Conservation (phyloP, 2,888 invertebrate species). For the Cyaniris semiargus region DNA sequence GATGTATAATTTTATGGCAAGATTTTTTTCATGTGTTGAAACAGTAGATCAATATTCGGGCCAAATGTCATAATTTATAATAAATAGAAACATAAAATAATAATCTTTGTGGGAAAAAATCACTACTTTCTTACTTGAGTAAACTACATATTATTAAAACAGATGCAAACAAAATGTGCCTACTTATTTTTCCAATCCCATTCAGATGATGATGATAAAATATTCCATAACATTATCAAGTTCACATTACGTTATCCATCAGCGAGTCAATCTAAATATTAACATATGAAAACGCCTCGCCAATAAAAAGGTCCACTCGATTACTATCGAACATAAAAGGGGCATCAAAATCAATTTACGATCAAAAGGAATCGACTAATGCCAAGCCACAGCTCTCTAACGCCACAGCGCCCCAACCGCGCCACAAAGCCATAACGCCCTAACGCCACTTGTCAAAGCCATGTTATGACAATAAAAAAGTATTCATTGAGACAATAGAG, state of each 20-base stretch:
- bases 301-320: constrained; percentile 70
- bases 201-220: constrained; percentile 3
- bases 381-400: not conserved
- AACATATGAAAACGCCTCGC: constrained; percentile 70
- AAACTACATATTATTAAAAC: no score
- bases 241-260: constrained; percentile 45
- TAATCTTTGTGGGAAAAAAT: no score
- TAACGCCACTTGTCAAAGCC: constrained; percentile 71
- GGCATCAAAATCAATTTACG: constrained; percentile 44
- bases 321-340: constrained; percentile 66
- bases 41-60: not conserved
- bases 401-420: constrained; percentile 48
- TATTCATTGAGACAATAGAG: constrained; percentile 80
- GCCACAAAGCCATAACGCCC: constrained; percentile 65
- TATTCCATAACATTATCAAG: constrained; percentile 6
- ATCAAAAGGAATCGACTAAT: constrained; percentile 48
- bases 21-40: not conserved
- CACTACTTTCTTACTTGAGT: no score
- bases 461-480: constrained; percentile 76
- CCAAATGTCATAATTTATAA: not conserved
- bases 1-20: constrained; percentile 7
- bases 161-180: not conserved
- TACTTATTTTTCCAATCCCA: not conserved
- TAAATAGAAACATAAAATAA: not conserved
- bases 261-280: constrained; percentile 62